Evolutionary conservation across 2,888 invertebrate species (phyloP).

Genomic region (Scaptomyza caliginosa): DNA sequence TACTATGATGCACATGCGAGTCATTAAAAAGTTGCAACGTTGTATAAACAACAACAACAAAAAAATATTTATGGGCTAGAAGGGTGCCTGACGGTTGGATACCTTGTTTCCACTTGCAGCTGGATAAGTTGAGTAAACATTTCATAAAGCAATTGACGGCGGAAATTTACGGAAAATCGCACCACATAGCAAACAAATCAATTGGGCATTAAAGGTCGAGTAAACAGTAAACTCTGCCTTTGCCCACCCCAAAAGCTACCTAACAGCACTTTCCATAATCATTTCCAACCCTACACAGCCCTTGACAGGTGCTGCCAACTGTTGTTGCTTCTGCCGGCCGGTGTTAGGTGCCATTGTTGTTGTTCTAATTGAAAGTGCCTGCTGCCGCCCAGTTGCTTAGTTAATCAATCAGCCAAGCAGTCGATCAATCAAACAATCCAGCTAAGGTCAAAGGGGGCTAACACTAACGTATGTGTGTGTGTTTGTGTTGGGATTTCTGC

Average conservation of each 20-base stretch:
- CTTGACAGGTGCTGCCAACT: slow-evolving; percentile 6
- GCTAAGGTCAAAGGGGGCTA: slow-evolving; percentile 14
- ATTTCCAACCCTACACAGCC: background rate
- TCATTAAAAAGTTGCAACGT: slow-evolving; percentile 62
- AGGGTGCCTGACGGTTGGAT: background rate
- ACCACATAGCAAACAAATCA: slow-evolving; percentile 66
- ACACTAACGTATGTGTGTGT: slow-evolving; percentile 1
- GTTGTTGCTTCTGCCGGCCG: slow-evolving; percentile 1
- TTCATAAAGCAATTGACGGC: slow-evolving; percentile 40
- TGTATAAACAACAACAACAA: slow-evolving; percentile 15
- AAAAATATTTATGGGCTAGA: background rate
- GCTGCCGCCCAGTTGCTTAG: slow-evolving; percentile 6
- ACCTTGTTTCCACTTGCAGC: slow-evolving; percentile 6
- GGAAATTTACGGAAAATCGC: slow-evolving; percentile 54
- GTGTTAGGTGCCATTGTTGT: slow-evolving; percentile 17
- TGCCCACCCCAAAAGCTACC: background rate
- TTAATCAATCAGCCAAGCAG: slow-evolving; percentile 58
- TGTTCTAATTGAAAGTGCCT: slow-evolving; percentile 55
- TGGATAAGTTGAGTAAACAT: slow-evolving; percentile 43
- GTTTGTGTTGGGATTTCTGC: slow-evolving; percentile 25
- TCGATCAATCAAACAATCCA: slow-evolving; percentile 50
- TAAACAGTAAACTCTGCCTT: background rate
- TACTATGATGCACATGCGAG: slow-evolving; percentile 55
- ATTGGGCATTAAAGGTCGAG: slow-evolving; percentile 65
- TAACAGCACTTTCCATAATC: background rate